phyloP scores from a whole-genome alignment of 2,113 vertebrate species.

The Leiothrix lutea region DNA sequence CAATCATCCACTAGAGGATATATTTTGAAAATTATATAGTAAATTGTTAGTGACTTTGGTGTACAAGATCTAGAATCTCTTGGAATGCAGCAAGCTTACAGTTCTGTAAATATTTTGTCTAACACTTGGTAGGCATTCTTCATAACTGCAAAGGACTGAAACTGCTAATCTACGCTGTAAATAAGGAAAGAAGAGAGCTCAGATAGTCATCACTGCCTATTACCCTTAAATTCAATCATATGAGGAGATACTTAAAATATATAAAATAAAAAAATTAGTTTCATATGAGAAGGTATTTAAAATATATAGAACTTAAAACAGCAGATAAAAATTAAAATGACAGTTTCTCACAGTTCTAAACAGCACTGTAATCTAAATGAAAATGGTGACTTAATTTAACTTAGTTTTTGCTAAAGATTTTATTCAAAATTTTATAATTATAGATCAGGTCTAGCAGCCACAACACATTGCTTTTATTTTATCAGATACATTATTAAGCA shows the following conservation, averaged over 20 bases:
- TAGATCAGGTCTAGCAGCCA: not conserved
- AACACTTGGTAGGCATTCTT: not conserved
- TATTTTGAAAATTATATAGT: not conserved
- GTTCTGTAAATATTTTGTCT: not conserved
- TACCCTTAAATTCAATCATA: not conserved
- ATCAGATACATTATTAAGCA: not conserved
- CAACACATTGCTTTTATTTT: not conserved
- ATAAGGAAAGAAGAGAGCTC: not conserved
- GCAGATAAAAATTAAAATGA: not conserved
- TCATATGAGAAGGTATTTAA: not conserved
- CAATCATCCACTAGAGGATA: not conserved
- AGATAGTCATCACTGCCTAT: not conserved
- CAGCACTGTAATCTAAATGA: not conserved
- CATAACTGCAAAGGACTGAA: not conserved
- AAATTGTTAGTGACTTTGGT: not conserved
- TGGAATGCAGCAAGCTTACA: not conserved
- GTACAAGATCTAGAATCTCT: not conserved
- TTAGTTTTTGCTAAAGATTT: not conserved
- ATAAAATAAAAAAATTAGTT: not conserved
- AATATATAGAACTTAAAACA: not conserved
- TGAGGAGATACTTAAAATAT: not conserved
- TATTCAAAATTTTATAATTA: not conserved
- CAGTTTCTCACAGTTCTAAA: not conserved
- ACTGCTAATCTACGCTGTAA: not conserved
- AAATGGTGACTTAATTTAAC: not conserved